Percentiles rank a stretch among this genome's conserved stretches.
Evolutionary conservation across 2,797 vertebrate genomes (phyloP).

Genomic region (Semotilus atromaculatus): DNA sequence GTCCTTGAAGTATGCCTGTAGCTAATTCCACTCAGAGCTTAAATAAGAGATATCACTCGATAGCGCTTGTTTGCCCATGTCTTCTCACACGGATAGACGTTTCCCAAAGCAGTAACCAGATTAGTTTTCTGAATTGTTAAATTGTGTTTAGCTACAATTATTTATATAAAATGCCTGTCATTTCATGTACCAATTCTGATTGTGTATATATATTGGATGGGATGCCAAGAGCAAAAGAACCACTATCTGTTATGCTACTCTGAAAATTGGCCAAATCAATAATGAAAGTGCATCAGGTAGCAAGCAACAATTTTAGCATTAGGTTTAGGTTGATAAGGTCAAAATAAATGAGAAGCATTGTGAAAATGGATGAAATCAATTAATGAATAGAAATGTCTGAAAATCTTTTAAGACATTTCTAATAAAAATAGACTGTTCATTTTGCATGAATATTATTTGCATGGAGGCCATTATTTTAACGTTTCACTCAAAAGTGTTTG

Average conservation of each 20-base stretch:
- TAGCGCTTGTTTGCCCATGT: neutral
- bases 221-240: neutral
- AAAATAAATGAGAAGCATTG: neutral
- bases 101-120: neutral
- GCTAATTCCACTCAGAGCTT: conserved; percentile 15
- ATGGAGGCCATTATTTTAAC: neutral
- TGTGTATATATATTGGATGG: neutral
- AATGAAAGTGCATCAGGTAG: too few species aligned
- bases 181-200: neutral
- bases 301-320: neutral
- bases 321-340: neutral
- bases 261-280: neutral
- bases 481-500: conserved; percentile 5
- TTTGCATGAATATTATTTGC: neutral
- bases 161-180: neutral
- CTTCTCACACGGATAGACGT: neutral
- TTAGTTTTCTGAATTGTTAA: conserved; percentile 4
- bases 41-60: neutral
- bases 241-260: neutral
- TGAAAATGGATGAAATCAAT: neutral
- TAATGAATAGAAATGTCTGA: neutral
- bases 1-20: conserved; percentile 8
- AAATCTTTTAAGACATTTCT: neutral
- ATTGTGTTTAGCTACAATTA: neutral
- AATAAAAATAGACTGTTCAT: neutral